Conservation (phyloP, 2,797 vertebrate species). For the Psittacula echo region DNA sequence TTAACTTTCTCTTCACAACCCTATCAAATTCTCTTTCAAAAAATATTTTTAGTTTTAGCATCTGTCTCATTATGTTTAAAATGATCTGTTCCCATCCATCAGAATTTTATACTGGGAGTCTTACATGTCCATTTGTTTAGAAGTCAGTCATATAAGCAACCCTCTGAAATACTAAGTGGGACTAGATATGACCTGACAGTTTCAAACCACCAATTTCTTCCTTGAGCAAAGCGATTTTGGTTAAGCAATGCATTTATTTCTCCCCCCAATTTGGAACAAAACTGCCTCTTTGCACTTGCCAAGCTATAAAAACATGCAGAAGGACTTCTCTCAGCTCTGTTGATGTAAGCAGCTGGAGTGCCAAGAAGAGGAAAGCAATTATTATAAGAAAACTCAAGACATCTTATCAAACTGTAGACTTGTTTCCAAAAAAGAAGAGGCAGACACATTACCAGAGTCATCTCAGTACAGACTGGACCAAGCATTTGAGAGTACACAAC, state of each 20-base stretch:
- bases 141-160: background rate
- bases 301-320: background rate
- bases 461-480: background rate
- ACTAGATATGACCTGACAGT: background rate
- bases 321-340: background rate
- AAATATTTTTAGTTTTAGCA: background rate
- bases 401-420: background rate
- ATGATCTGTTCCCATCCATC: background rate
- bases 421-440: background rate
- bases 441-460: background rate
- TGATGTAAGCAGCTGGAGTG: background rate
- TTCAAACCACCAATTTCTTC: background rate
- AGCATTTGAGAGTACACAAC: background rate
- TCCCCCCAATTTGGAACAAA: background rate
- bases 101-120: background rate
- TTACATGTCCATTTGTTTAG: background rate
- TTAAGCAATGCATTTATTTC: background rate
- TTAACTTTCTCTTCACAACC: background rate
- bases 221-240: background rate
- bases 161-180: background rate
- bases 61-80: background rate
- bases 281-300: background rate
- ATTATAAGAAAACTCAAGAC: background rate
- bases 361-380: background rate
- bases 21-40: background rate